Evolutionary conservation across 2,888 invertebrate genomes (phyloP).

Genomic region (Pammene fasciana): DNA sequence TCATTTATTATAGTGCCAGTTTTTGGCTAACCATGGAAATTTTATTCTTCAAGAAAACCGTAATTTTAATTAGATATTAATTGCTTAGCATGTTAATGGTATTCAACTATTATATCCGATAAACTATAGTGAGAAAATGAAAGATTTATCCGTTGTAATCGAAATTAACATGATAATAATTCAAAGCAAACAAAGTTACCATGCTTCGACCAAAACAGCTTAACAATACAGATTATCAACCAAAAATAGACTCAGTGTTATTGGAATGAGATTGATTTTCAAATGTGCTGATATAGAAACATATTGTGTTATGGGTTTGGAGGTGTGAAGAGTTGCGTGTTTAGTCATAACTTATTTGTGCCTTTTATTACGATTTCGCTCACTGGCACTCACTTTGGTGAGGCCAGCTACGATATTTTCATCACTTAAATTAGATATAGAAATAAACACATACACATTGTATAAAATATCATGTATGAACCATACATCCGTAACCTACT

Average conservation of each 20-base stretch:
- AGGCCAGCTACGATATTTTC: background rate
- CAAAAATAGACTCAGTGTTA: constrained; percentile 4
- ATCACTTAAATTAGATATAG: background rate
- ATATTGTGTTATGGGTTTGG: background rate
- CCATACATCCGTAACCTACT: no score
- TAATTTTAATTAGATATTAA: background rate
- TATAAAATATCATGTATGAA: no score
- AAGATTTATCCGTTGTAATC: constrained; percentile 20
- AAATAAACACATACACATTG: no score
- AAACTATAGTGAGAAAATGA: constrained; percentile 24
- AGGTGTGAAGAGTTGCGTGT: constrained; percentile 20
- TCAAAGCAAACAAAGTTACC: constrained; percentile 22
- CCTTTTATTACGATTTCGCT: background rate
- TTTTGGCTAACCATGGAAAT: no score
- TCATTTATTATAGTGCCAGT: no score
- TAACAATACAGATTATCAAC: background rate
- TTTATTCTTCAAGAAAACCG: background rate
- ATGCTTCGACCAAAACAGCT: background rate
- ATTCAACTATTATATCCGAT: constrained; percentile 13
- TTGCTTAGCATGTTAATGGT: constrained; percentile 3
- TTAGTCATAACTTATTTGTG: background rate
- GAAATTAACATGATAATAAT: constrained; percentile 27
- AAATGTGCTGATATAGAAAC: no score
- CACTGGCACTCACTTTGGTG: no score
- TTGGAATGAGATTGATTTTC: background rate